A percentile compares a stretch with the other conserved stretches of the same genome.
phyloP scores from a whole-genome alignment of 2,888 invertebrate genomes.

The Eurytoma californica region DNA sequence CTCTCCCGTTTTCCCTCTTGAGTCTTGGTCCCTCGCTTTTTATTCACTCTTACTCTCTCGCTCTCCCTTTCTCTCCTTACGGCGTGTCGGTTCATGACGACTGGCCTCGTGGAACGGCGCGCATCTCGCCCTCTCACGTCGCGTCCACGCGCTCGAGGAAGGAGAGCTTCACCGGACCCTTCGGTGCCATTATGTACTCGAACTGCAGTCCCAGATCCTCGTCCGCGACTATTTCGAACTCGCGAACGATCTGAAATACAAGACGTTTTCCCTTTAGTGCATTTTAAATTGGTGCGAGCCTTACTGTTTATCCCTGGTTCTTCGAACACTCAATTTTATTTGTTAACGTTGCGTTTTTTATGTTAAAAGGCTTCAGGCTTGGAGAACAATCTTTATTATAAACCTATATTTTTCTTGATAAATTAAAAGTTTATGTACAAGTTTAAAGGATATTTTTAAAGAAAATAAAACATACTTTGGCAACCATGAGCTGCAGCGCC shows the following conservation, averaged over 20 bases:
- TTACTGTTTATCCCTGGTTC: too few relatives aligned
- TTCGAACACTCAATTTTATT: too few relatives aligned
- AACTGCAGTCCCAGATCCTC: conserved; percentile 85
- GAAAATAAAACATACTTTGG: conserved; percentile 78
- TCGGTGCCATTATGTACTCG: conserved; percentile 88
- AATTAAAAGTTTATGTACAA: too few relatives aligned
- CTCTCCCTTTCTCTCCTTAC: conserved; percentile 26
- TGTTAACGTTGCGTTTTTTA: background rate
- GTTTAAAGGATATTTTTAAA: background rate
- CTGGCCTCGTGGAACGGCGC: conserved; percentile 26
- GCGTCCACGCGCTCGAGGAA: conserved; percentile 74
- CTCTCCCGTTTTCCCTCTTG: background rate
- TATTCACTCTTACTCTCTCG: background rate
- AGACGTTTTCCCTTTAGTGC: background rate
- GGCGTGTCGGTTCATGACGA: conserved; percentile 38
- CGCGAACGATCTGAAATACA: conserved; percentile 79
- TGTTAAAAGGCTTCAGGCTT: background rate
- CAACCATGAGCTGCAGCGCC: conserved; percentile 84
- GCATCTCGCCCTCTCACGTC: conserved; percentile 54
- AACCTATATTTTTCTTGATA: too few relatives aligned
- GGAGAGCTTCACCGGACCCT: conserved; percentile 83
- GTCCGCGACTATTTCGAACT: conserved; percentile 83
- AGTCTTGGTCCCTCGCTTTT: background rate
- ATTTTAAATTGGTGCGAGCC: background rate
- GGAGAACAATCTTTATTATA: too few relatives aligned